Evolutionary conservation across 2,113 vertebrate species (phyloP), one percentile per base, ranked within the genome.

Genomic region (Daubentonia madagascariensis): DNA sequence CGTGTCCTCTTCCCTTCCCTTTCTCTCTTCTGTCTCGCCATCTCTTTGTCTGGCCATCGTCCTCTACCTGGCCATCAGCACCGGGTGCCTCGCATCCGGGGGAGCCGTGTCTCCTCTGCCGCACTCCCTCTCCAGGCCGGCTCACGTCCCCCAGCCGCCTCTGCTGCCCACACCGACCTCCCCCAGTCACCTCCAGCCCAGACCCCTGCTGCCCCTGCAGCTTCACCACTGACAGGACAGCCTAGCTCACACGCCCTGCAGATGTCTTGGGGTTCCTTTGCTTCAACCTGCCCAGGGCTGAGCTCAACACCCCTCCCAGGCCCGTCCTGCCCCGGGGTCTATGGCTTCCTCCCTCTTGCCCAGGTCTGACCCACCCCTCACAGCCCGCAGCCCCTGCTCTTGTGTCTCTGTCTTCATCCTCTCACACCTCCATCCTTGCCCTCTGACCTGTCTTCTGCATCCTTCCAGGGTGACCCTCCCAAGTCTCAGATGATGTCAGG

Each of bases 211-310:
- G 45, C n/a, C 25, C 61, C 61, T 70, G n/a, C 1, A 11, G 59
- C 18, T 5, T 2, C 50, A 32, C 11, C 0, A 4, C 17, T 4
- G 25, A 63, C 25, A 63, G 59, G 59, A 30, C 0, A 48, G 5
- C 7, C 25, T 20, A 0, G 2, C 14, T 28, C 73, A 25, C 32
- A 6, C 1, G 0, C 25, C 11, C 7, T 3, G 2, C 11, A 11
- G 52, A 14, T 2, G 6, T 32, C 35, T 5, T 35, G 30, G 7
- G 14, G 20, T 18, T 9, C 54, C 43, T 30, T 35, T 3, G 17
- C 45, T 1, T 65, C 85, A 1, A 0, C 40, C 3, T 5, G 0
- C 10, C 28, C 48, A 2, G 13, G 22, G 8, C 17, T 0, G 5
- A 43, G 52, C 30, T 14, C 30, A 6, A 4, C 35, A 23, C 25